Conservation (phyloP, 35 echinoderm and acorn worm genomes). For the Holothuria glaberrima region DNA sequence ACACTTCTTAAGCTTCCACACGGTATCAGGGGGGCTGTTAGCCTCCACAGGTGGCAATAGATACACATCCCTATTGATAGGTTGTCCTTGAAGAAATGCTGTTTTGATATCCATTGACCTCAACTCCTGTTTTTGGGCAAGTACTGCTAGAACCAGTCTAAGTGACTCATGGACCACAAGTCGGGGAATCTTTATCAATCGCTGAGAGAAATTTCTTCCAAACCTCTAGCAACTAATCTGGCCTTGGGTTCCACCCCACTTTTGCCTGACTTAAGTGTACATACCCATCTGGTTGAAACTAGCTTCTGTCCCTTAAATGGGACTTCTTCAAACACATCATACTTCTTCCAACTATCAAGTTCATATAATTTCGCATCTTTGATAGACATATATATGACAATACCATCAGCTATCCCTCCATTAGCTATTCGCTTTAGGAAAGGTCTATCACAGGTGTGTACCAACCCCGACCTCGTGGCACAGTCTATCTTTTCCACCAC, state of each 20-base stretch:
- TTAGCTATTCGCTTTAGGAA: too few relatives aligned
- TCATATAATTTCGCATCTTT: too few relatives aligned
- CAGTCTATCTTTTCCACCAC: too few relatives aligned
- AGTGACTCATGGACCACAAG: slow-evolving; percentile 23
- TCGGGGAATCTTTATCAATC: slow-evolving; percentile 27
- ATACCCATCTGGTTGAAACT: slow-evolving; percentile 32
- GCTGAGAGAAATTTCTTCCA: neutral
- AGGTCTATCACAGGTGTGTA: too few relatives aligned
- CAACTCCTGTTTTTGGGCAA: neutral
- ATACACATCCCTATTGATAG: slow-evolving; percentile 15
- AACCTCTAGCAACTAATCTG: slow-evolving; percentile 26
- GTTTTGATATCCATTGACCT: slow-evolving; percentile 45
- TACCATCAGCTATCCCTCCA: too few relatives aligned
- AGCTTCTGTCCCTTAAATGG: slow-evolving; percentile 26
- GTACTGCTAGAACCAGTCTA: neutral
- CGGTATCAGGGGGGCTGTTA: neutral
- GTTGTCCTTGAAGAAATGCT: slow-evolving; percentile 48
- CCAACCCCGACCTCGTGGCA: too few relatives aligned
- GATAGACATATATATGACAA: too few relatives aligned
- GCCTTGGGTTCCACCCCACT: slow-evolving; percentile 5
- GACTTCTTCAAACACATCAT: slow-evolving; percentile 52
- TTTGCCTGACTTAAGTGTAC: slow-evolving; percentile 3
- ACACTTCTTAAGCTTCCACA: slow-evolving; percentile 61
- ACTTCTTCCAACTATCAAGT: slow-evolving; percentile 44
- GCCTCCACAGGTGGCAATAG: slow-evolving; percentile 11